These are phyloP conservation scores for Ypsolopha scabrella DNA, from an alignment of 2,888 invertebrate genomes.

Conservation along the genomic window DNA sequence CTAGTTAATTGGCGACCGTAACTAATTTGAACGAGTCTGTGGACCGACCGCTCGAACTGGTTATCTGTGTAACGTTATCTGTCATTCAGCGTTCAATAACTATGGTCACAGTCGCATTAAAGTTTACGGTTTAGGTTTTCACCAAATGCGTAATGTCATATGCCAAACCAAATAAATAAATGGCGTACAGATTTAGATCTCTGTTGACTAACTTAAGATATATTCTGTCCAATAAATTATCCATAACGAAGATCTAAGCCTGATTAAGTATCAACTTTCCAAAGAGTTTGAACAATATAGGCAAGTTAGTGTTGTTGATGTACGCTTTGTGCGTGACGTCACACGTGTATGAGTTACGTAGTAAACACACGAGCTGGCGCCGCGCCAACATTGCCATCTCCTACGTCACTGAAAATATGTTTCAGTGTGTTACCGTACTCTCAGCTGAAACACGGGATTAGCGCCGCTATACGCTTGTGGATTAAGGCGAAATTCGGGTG, in stretches of 20 bases:
- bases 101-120: neutral
- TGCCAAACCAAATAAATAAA: no score
- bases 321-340: neutral
- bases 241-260: no score
- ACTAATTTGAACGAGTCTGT: neutral
- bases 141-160: neutral
- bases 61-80: neutral
- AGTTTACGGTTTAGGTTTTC: neutral
- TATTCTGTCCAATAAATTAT: no score
- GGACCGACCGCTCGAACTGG: neutral
- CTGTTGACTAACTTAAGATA: no score
- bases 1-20: neutral
- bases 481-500: neutral
- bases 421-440: neutral
- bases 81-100: neutral
- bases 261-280: no score
- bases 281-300: no score
- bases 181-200: no score
- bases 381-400: neutral
- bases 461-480: no score
- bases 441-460: neutral
- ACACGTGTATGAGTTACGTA: neutral
- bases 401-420: neutral
- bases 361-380: neutral
- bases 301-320: no score